A percentile compares a stretch with the other conserved stretches of the same genome.
These are phyloP conservation scores for Ataeniobius toweri DNA, from an alignment of 2,797 vertebrate species.

Conservation along the genomic window DNA sequence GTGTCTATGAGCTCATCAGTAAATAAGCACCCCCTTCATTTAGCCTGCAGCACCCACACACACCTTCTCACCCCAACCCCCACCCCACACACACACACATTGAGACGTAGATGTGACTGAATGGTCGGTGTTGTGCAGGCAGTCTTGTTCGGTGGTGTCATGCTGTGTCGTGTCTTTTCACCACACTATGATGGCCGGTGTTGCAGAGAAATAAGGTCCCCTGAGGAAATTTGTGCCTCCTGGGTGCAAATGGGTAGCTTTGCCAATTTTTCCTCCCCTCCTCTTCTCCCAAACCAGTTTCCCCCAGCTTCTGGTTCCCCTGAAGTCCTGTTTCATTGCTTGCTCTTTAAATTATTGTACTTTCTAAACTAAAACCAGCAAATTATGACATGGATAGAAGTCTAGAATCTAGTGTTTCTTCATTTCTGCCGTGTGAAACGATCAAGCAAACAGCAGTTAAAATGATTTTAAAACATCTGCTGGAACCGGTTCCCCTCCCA, in stretches of 20 bases:
- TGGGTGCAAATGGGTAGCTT: slow-evolving; percentile 48
- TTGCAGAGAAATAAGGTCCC: slow-evolving; percentile 62
- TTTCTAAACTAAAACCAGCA: neutral
- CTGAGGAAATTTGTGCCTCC: slow-evolving; percentile 45
- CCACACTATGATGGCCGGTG: slow-evolving; percentile 66
- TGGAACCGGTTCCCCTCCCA: slow-evolving; percentile 39
- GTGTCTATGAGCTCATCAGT: slow-evolving; percentile 39
- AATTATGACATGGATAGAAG: neutral
- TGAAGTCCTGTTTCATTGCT: slow-evolving; percentile 22
- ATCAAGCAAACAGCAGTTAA: slow-evolving; percentile 15
- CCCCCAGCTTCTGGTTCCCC: neutral
- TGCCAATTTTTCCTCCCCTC: slow-evolving; percentile 26
- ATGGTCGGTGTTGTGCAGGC: slow-evolving; percentile 69
- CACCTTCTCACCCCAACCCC: slow-evolving; percentile 7
- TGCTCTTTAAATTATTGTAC: neutral
- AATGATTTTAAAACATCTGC: slow-evolving; percentile 22
- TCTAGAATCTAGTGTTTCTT: neutral
- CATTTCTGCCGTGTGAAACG: neutral
- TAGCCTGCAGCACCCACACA: slow-evolving; percentile 16
- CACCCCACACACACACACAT: slow-evolving; percentile 30
- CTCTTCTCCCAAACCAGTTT: neutral
- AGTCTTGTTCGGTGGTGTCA: slow-evolving; percentile 69
- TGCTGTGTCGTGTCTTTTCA: slow-evolving; percentile 70
- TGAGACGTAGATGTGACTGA: slow-evolving; percentile 62
- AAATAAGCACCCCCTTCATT: neutral